Base-by-base conservation (phyloP, 2,888 invertebrate species). In the Rugalucina vietnamica region DNA sequence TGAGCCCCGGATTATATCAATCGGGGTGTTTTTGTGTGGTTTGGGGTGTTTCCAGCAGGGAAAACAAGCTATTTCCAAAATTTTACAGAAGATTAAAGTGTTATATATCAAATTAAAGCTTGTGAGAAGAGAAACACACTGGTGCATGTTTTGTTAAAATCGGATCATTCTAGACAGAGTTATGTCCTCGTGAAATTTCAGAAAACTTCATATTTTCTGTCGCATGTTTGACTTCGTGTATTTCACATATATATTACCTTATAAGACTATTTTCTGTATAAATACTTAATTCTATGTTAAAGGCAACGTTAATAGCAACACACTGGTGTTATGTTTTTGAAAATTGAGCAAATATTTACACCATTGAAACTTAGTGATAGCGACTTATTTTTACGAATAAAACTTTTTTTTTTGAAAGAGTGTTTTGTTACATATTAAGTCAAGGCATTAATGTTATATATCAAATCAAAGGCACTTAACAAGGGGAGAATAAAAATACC, bases 41-140 rank as follows among this genome's bases (percentile, higher is more conserved):
- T n/a, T n/a, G n/a, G n/a, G n/a, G n/a, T n/a, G n/a, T n/a, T n/a
- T n/a, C n/a, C n/a, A 37, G 37, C 18, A 71, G 71, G 36, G 8
- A n/a, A 10, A 71, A 39, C 71, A 39, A n/a, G 39, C 3, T n/a
- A 39, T n/a, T 71, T 71, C 36, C 8, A 36, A 71, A 71, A 71
- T 24, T 36, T 36, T 8, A 39, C 24, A 39, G 37, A n/a, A 36
- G 39, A 24, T 39, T 10, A 8, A 39, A 71, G n/a, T 71, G 71
- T 71, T 27, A 4, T 69, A 69, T 27, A 71, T 71, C 71, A 71
- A 39, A 39, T 71, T 8, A 71, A 71, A 39, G 71, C 29, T 60
- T 5, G 4, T 39, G 39, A 71, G 4, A 71, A 36, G 39, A 39
- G 71, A 39, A 71, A 71, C 39, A 37, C 71, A 71, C 34, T 71